Base-by-base conservation (phyloP, 1,140 invertebrate genomes). In the Aphelinus certus region DNA sequence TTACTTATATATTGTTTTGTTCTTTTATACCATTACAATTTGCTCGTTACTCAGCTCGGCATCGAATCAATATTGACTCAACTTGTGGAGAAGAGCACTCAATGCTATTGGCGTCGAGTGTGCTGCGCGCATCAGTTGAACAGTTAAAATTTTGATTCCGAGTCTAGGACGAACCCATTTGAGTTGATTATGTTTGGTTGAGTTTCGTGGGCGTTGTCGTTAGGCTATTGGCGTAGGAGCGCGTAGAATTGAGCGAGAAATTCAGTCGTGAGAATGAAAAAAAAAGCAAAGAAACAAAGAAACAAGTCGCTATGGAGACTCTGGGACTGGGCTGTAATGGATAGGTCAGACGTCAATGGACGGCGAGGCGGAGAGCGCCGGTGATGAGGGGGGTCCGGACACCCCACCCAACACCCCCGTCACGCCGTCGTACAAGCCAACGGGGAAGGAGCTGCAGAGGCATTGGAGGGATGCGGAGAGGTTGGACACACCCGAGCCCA, bases 361-460 rank as follows among this genome's bases (percentile, higher is more conserved):
- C 84, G 90, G 87, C 75, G 89, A 91, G 81, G 82, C 81, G 4
- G 69, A 67, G 82, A 87, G 83, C 80, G 85, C 88, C 26, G 26
- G 26, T 26, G 26, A 26, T 83, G 89, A 90, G 74, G 89, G 89
- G 65, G 77, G 89, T 76, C 87, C 88, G 82, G 87, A 90, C 81
- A 91, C 90, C 78, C 87, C 86, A 80, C 89, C 89, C 79, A 89
- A 89, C 75, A 91, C 90, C 84, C 86, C 85, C 46, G 87, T 87
- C 74, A 87, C 84, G 73, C 85, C 85, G 81, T 86, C 84, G 82
- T 83, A 82, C 79, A 88, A 85, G 84, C 63, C 75, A 53, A 53
- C 9, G 77, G 80, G 80, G 74, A 83, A 76, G 85, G 85, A 86
- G 76, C 79, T 80, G 74, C 78, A 76, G 61, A 76, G 77, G 71